phyloP scores from a whole-genome alignment of 2,797 vertebrate genomes.

The Poecilia velifera region DNA sequence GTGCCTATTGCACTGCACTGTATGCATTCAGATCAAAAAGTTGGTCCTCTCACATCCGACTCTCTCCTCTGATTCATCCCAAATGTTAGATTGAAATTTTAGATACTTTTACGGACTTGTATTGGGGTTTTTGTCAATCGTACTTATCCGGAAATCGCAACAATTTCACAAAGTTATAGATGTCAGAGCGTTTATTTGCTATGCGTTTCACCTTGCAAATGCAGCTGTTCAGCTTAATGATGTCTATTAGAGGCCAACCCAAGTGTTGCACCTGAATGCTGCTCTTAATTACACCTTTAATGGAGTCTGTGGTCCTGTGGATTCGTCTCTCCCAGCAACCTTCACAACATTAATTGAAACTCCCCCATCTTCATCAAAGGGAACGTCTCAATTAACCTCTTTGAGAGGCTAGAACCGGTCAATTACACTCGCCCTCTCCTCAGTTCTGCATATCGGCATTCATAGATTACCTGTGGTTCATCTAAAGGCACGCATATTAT shows the following conservation, averaged over 20 bases:
- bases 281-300: conserved; percentile 72
- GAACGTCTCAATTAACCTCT: conserved; percentile 76
- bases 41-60: background rate
- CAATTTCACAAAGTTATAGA: background rate
- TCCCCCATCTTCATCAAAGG: conserved; percentile 61
- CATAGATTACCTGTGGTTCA: conserved; percentile 39
- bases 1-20: too few relatives aligned
- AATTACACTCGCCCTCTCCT: conserved; percentile 54
- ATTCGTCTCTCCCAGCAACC: conserved; percentile 64
- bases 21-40: background rate
- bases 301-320: conserved; percentile 65
- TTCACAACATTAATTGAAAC: conserved; percentile 76
- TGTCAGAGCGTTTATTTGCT: conserved; percentile 2
- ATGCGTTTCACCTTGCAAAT: conserved; percentile 34
- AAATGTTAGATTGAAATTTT: background rate
- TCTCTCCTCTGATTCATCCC: background rate
- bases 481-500: conserved; percentile 34
- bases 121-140: background rate
- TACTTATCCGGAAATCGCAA: background rate
- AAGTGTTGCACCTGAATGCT: conserved; percentile 60
- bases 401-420: conserved; percentile 60
- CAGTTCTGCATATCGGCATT: conserved; percentile 56
- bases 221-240: conserved; percentile 39
- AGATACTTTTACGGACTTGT: background rate
- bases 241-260: conserved; percentile 49